A percentile compares a stretch with the other conserved stretches of the same genome.
Conservation (phyloP, 2,888 invertebrate species). For the Ceratothoa steindachneri region DNA sequence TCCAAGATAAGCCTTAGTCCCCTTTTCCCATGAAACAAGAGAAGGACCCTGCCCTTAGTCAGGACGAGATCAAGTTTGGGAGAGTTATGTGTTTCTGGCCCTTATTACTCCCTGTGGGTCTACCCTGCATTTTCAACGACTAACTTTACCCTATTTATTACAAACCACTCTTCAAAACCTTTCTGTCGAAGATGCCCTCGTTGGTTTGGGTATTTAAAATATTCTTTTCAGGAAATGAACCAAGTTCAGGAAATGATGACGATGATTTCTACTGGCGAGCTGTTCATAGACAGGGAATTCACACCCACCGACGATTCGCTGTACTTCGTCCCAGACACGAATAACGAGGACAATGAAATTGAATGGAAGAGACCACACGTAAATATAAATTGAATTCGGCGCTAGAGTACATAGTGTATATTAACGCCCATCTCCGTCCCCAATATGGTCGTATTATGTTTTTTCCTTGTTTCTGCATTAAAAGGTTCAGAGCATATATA, state of each 20-base stretch:
- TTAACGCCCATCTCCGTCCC: too few relatives aligned
- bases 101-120: too few relatives aligned
- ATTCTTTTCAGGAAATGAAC: constrained; percentile 27
- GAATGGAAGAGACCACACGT: constrained; percentile 56
- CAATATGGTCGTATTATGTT: too few relatives aligned
- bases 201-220: neutral
- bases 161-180: neutral
- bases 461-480: too few relatives aligned
- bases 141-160: neutral
- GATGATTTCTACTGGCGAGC: constrained; percentile 49
- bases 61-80: too few relatives aligned
- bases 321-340: constrained; percentile 53
- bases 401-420: too few relatives aligned
- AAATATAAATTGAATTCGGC: neutral
- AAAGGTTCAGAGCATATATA: too few relatives aligned
- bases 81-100: too few relatives aligned
- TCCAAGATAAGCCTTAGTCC: too few relatives aligned
- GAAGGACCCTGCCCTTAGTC: too few relatives aligned
- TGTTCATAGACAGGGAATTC: constrained; percentile 55
- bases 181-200: neutral
- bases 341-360: constrained; percentile 48
- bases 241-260: constrained; percentile 48
- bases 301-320: constrained; percentile 54
- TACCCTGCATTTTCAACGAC: too few relatives aligned
- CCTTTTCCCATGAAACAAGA: too few relatives aligned